Evolutionary conservation across 1,140 invertebrate species (phyloP), one percentile per base, ranked within the genome.

Genomic region (Drosophila auraria): DNA sequence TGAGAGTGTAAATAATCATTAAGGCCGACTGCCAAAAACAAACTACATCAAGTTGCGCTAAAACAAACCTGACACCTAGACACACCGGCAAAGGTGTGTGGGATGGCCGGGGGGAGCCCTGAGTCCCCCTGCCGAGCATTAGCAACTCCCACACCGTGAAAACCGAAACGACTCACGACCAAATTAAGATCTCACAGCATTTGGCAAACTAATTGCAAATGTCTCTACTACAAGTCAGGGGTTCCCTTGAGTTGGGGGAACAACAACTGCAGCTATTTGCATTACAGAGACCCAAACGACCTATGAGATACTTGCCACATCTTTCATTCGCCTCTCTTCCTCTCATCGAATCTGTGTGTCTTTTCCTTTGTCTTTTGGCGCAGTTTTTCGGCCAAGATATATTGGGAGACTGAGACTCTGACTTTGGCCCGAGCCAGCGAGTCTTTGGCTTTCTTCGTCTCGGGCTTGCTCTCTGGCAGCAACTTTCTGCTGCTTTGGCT

Each of bases 111-210:
- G 25, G 7, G 7, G 56, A 9, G n/a, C 36, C 42, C 2, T 44
- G 11, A 23, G 33, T 11, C 17, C 27, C 17, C 27, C 40, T 8
- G 20, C 4, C 20, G 12, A 20, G 66, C 30, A 51, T 40, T 36
- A 38, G 63, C 30, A 45, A 36, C 53, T 38, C 30, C 17, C 59
- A 50, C 56, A 68, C 50, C 57, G 59, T 6, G 27, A 30, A 30
- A 56, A 56, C 54, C 33, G 54, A 56, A 61, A 73, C 27, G 68
- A 73, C 78, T 71, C 83, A 89, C 83, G 83, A 87, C 84, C 84
- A 90, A 89, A 89, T 89, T 89, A 89, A 89, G 84, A 89, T 89
- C 84, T 89, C 84, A 89, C 77, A 81, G 83, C 78, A 87, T 87
- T 87, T 87, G 83, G 63, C 78, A 78, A 87, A 87, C 83, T 87